A percentile compares a stretch with the other conserved stretches of the same genome.
phyloP scores from a whole-genome alignment of 2,888 invertebrate genomes.

The Panzeria rudis region DNA sequence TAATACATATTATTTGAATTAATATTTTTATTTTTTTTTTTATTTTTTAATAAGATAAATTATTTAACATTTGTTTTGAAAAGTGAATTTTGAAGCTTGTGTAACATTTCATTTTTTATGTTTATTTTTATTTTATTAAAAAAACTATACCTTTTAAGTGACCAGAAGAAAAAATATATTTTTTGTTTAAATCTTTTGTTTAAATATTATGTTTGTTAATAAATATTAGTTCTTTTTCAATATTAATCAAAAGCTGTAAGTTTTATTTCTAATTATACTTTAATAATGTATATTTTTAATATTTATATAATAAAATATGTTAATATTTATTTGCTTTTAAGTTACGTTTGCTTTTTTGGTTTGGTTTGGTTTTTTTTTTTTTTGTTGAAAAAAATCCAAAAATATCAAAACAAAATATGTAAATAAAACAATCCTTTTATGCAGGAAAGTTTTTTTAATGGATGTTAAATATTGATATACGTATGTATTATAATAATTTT shows the following conservation, averaged over 20 bases:
- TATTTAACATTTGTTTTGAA: constrained; percentile 24
- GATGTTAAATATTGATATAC: constrained; percentile 19
- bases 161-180: constrained; percentile 2
- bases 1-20: constrained; percentile 30
- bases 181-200: constrained; percentile 17
- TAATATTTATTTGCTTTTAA: constrained; percentile 55
- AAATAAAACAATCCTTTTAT: constrained; percentile 35
- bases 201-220: constrained; percentile 46
- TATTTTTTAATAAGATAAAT: constrained; percentile 8
- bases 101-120: constrained; percentile 14
- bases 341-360: constrained; percentile 50
- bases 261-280: constrained; percentile 25
- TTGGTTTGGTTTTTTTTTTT: constrained; percentile 1
- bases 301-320: constrained; percentile 57
- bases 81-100: constrained; percentile 29
- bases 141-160: not conserved
- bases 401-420: constrained; percentile 4
- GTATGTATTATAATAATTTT: not conserved
- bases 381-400: constrained; percentile 10
- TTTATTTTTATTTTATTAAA: not conserved
- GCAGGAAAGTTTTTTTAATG: constrained; percentile 8
- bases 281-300: constrained; percentile 13
- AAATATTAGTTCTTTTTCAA: constrained; percentile 45
- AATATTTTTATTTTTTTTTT: constrained; percentile 21
- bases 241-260: constrained; percentile 40